These are phyloP conservation scores for Yponomeuta cagnagella DNA, from an alignment of 2,888 invertebrate species.

Conservation along the genomic window DNA sequence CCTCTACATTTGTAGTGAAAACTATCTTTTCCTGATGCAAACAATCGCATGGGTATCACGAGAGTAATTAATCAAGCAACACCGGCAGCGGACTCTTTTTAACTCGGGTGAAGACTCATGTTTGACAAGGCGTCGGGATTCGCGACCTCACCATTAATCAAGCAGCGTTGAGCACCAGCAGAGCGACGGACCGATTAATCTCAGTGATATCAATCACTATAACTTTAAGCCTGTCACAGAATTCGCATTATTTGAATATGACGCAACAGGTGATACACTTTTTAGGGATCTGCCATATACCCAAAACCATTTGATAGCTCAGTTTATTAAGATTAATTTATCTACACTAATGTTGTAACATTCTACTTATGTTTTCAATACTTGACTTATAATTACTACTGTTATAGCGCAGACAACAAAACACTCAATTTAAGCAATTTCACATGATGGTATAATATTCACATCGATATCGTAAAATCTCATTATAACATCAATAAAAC, in stretches of 20 bases:
- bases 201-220: not conserved
- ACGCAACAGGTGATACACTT: not conserved
- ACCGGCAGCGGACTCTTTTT: not conserved
- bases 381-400: too few species aligned
- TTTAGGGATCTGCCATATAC: not conserved
- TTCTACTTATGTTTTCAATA: too few species aligned
- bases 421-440: too few species aligned
- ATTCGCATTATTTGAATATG: not conserved
- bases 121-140: not conserved
- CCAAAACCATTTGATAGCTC: not conserved
- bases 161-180: not conserved
- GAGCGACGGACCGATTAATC: too few species aligned
- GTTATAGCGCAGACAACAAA: too few species aligned
- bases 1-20: not conserved
- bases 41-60: not conserved
- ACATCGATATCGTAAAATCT: too few species aligned
- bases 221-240: not conserved
- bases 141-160: not conserved
- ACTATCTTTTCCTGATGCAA: not conserved
- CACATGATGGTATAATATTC: too few species aligned
- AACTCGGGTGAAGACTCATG: not conserved
- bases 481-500: too few species aligned
- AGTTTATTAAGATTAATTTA: not conserved
- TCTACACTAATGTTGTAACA: too few species aligned
- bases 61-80: not conserved